Base-by-base conservation (phyloP, 2,888 invertebrate species). In the Merodon equestris region DNA sequence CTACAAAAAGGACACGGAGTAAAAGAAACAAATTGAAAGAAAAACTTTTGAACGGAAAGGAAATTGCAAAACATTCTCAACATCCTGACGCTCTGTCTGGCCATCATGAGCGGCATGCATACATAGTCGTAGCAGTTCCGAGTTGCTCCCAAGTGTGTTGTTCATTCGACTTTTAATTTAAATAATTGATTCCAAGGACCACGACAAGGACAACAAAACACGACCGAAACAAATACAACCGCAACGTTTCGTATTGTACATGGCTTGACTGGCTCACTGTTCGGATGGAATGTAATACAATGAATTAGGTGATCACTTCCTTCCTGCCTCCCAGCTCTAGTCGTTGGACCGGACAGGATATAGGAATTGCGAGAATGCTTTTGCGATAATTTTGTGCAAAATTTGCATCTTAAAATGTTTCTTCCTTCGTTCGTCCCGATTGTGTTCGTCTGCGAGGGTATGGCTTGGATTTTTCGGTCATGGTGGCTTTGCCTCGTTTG, bases 111-210 rank as follows among this genome's bases (percentile, higher is more conserved):
- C 27, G 7, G 7, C 27, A 27, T 27, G 27, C 27, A 27, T 27
- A 27, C 27, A 27, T 27, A 27, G 7, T 27, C 27, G 27, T 27
- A 27, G 12, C 27, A 7, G 2, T 27, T 27, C 27, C 27, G 27
- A 27, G 27, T 61, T 47, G 19, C 38, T 64, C 64, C 74, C 60
- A 45, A 70, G 64, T 47, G 74, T 74, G 64, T 74, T 77, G 79
- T 73, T 70, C 68, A 53, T 73, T 79, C 74, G 79, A 79, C 79
- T 79, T 79, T 79, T 79, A 79, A 79, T 79, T 79, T 79, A 79
- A 79, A 79, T 79, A 79, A 79, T 79, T 79, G 79, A 79, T 79
- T 74, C 68, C 48, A 38, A 67, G 63, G 54, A 70, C 45, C 18
- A 48, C 57, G 48, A 40, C 42, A 47, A 45, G 17, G 27, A 27